phyloP scores from a whole-genome alignment of 2,113 vertebrate species.

The Sturnira hondurensis region DNA sequence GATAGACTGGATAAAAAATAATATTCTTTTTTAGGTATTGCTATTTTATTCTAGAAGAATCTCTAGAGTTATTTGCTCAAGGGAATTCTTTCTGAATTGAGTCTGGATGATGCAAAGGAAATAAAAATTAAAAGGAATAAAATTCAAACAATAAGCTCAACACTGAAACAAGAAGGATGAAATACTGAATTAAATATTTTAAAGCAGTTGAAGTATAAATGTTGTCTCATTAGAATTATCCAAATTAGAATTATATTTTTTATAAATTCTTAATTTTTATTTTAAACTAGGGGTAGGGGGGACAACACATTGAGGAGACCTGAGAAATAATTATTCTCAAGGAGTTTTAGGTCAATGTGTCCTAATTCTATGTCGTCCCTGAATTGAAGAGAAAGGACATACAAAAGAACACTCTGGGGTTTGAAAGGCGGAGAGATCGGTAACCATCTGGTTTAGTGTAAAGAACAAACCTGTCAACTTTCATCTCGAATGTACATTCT shows the following conservation, averaged over 20 bases:
- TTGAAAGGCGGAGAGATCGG: background rate
- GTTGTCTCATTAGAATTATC: background rate
- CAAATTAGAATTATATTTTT: background rate
- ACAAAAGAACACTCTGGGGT: background rate
- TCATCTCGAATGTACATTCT: background rate
- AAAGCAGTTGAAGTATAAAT: background rate
- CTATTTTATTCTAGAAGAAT: background rate
- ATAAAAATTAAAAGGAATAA: background rate
- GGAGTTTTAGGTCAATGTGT: background rate
- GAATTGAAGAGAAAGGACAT: background rate
- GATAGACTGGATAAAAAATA: background rate
- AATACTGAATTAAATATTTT: background rate
- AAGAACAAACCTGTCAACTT: background rate
- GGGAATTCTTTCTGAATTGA: conserved; percentile 18
- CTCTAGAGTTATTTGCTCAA: conserved; percentile 18
- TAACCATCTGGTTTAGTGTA: background rate
- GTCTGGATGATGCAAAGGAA: background rate
- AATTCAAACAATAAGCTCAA: background rate
- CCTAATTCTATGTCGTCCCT: background rate
- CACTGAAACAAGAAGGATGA: background rate
- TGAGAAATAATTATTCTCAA: background rate
- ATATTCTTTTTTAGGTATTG: background rate
- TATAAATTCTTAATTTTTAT: background rate
- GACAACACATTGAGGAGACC: background rate
- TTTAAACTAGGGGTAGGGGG: background rate